phyloP scores from a whole-genome alignment of 2,113 vertebrate species.

The Podarcis muralis region DNA sequence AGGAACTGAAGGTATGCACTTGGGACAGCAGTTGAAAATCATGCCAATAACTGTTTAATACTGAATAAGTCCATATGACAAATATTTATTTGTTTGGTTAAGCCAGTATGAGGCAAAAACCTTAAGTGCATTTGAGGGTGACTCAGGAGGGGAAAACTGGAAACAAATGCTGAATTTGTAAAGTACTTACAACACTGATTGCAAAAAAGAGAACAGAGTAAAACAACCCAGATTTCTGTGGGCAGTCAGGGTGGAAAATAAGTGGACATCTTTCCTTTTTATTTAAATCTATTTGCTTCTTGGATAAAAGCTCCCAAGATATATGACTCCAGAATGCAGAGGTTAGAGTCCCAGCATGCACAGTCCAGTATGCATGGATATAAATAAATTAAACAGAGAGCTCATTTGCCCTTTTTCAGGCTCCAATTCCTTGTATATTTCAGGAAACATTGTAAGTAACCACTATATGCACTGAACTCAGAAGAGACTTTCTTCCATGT shows the following conservation, averaged over 20 bases:
- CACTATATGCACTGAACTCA: background rate
- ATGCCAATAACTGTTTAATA: slow-evolving; percentile 18
- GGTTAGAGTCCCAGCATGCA: background rate
- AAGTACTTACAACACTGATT: background rate
- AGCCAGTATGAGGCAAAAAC: background rate
- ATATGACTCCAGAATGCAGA: background rate
- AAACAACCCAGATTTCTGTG: background rate
- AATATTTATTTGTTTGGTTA: slow-evolving; percentile 23
- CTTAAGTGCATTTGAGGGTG: slow-evolving; percentile 8
- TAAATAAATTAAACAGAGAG: background rate
- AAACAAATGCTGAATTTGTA: slow-evolving; percentile 20
- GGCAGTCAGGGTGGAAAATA: background rate
- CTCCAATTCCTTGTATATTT: background rate
- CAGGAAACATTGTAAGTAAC: background rate
- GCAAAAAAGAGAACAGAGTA: background rate
- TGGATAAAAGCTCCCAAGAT: background rate
- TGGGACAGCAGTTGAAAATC: background rate
- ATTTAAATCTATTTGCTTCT: background rate
- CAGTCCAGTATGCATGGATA: background rate
- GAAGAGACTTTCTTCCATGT: background rate
- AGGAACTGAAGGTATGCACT: slow-evolving; percentile 1
- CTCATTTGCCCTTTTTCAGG: background rate
- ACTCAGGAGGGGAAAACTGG: slow-evolving; percentile 7
- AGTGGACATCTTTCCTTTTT: background rate
- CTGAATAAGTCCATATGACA: slow-evolving; percentile 4